phyloP scores from a whole-genome alignment of 2,888 invertebrate genomes.

The Pinctada fucata region DNA sequence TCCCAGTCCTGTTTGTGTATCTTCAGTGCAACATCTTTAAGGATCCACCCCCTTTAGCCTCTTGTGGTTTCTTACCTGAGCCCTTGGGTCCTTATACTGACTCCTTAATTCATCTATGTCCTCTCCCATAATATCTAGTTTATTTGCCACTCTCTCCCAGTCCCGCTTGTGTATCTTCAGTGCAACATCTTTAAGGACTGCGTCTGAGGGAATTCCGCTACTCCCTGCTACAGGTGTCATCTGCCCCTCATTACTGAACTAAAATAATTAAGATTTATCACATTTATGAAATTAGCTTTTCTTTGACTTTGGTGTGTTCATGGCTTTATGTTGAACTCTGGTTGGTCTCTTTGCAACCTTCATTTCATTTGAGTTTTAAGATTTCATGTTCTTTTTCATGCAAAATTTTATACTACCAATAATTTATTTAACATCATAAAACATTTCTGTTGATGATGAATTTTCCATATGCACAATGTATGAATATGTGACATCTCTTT shows the following conservation, averaged over 20 bases:
- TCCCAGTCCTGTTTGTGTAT: conserved; percentile 67
- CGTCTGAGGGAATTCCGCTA: conserved; percentile 59
- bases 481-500: too few species aligned
- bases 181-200: conserved; percentile 61
- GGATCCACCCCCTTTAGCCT: conserved; percentile 30
- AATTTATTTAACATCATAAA: too few species aligned
- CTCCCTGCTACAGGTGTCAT: conserved; percentile 10
- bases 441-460: too few species aligned
- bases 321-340: too few species aligned
- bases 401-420: too few species aligned
- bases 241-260: conserved; percentile 31
- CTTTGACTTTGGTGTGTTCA: neutral
- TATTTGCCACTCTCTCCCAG: conserved; percentile 67
- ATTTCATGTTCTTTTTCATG: too few species aligned
- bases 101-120: conserved; percentile 61
- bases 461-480: too few species aligned
- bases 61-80: conserved; percentile 51
- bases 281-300: neutral
- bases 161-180: conserved; percentile 65
- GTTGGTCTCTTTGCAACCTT: too few species aligned
- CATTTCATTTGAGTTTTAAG: too few species aligned
- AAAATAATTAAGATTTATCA: neutral
- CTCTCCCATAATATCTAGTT: conserved; percentile 61
- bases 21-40: conserved; percentile 64
- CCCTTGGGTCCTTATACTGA: conserved; percentile 51